Conservation (phyloP, 2,888 invertebrate species). For the Lithophane socia region DNA sequence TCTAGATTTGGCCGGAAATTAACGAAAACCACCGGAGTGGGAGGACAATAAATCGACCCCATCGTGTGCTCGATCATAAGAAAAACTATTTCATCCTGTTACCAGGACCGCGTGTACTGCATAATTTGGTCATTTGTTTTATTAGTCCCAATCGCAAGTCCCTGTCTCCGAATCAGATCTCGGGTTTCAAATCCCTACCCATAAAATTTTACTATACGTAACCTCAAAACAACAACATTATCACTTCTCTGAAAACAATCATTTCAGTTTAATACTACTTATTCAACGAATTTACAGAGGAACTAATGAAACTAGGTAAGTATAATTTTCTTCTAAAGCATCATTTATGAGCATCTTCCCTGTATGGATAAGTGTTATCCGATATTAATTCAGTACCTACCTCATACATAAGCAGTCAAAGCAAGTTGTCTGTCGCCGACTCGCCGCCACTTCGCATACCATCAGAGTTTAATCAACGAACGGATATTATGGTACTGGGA, state of each 20-base stretch:
- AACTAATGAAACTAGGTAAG: background rate
- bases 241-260: constrained; percentile 10
- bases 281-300: background rate
- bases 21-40: constrained; percentile 80
- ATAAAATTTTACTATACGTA: constrained; percentile 24
- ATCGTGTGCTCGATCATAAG: constrained; percentile 75
- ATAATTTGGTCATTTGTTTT: constrained; percentile 80
- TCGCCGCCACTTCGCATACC: constrained; percentile 18
- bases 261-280: background rate
- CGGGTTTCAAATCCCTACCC: constrained; percentile 19
- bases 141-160: constrained; percentile 57
- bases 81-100: constrained; percentile 83
- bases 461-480: constrained; percentile 66
- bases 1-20: constrained; percentile 81
- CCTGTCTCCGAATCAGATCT: constrained; percentile 34
- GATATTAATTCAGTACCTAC: constrained; percentile 46
- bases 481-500: constrained; percentile 70
- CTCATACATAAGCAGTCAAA: constrained; percentile 38
- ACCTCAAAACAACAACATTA: constrained; percentile 2
- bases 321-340: background rate
- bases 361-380: constrained; percentile 16
- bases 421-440: constrained; percentile 50
- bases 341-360: constrained; percentile 1
- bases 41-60: constrained; percentile 78
- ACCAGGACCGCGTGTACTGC: constrained; percentile 69